Percentiles rank a stretch among this genome's conserved stretches.
These are phyloP conservation scores for Lophura nycthemera DNA, from an alignment of 2,113 vertebrate genomes.

Conservation along the genomic window DNA sequence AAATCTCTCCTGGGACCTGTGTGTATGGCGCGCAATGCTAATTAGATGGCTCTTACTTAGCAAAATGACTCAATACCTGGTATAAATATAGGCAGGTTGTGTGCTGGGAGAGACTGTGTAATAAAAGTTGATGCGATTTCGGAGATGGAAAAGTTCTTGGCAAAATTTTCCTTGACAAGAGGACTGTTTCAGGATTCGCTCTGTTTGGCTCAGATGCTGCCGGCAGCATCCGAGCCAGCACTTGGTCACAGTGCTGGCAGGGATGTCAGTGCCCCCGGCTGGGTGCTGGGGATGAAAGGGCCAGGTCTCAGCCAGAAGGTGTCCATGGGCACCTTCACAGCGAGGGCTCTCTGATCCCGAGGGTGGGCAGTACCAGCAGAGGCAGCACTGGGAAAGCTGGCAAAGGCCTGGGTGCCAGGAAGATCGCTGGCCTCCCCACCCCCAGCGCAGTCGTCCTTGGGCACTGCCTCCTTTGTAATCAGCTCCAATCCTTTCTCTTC, in stretches of 20 bases:
- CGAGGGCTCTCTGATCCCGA: background rate
- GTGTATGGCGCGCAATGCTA: conserved; percentile 21
- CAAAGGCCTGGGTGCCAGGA: background rate
- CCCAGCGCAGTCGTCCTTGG: background rate
- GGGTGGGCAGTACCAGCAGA: background rate
- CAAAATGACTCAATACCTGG: conserved; percentile 53
- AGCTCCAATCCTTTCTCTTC: background rate
- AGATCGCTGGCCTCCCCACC: background rate
- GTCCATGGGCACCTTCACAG: fast-evolving
- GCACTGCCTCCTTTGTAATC: background rate
- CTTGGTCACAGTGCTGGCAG: conserved; percentile 21
- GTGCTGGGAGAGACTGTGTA: conserved; percentile 28
- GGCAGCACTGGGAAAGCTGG: background rate
- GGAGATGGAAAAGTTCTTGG: background rate
- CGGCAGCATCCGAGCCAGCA: background rate
- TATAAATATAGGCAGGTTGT: conserved; percentile 54
- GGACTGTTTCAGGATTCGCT: background rate
- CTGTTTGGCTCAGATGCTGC: conserved; percentile 36
- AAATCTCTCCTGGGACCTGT: background rate
- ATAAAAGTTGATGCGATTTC: background rate
- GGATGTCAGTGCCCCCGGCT: background rate
- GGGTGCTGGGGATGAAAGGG: background rate
- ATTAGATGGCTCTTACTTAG: conserved; percentile 60
- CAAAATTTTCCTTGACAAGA: background rate
- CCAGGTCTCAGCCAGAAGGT: background rate